Evolutionary conservation across 2,888 invertebrate genomes (phyloP).

Genomic region (Oasisia sp.): DNA sequence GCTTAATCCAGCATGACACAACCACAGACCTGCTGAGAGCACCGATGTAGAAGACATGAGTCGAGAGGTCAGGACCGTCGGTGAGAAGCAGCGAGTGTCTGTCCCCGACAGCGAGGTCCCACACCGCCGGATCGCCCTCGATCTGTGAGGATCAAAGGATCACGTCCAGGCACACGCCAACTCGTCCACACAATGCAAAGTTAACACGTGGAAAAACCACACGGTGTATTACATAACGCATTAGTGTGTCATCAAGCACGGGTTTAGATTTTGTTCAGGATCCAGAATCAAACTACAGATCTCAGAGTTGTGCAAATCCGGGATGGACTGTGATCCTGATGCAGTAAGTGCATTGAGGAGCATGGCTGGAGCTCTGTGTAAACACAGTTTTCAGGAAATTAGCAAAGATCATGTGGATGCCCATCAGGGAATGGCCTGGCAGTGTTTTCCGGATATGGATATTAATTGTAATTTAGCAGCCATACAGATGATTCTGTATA

Average conservation of each 20-base stretch:
- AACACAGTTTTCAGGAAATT: no score
- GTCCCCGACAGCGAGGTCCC: constrained; percentile 75
- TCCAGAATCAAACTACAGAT: not conserved
- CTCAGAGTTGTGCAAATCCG: not conserved
- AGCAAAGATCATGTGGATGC: not conserved
- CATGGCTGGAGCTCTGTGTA: not conserved
- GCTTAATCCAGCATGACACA: not conserved
- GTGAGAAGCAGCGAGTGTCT: constrained; percentile 77
- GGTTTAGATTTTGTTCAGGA: not conserved
- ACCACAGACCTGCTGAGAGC: constrained; percentile 71
- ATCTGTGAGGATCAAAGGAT: constrained; percentile 26
- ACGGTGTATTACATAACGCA: not conserved
- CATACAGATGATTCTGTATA: not conserved
- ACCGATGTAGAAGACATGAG: constrained; percentile 78
- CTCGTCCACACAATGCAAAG: not conserved
- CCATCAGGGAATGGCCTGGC: not conserved
- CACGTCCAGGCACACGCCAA: not conserved
- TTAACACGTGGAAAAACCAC: not conserved
- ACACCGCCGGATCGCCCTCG: constrained; percentile 68
- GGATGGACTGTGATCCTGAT: not conserved
- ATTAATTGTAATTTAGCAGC: not conserved
- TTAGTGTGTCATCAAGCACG: not conserved
- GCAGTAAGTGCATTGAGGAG: not conserved
- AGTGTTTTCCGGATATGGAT: not conserved
- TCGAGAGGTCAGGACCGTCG: constrained; percentile 68